Conservation (phyloP, 2,113 vertebrate genomes). For the Podocnemis expansa region DNA sequence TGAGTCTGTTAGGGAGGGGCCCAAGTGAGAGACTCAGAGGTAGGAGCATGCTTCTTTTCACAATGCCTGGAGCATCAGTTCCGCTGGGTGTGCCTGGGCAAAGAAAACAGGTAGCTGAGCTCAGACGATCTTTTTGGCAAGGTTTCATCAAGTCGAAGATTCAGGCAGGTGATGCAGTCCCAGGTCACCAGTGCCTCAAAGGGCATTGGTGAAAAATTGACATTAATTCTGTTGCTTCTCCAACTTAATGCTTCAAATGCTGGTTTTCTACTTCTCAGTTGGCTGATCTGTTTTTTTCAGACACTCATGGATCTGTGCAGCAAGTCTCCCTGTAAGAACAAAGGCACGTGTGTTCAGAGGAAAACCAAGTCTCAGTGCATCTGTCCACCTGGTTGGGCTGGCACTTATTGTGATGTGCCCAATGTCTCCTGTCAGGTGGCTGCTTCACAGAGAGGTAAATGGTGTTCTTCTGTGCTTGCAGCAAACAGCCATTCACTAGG, state of each 20-base stretch:
- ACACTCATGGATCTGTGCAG: constrained; percentile 85
- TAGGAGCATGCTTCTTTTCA: background rate
- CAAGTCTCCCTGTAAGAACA: constrained; percentile 85
- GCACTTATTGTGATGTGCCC: constrained; percentile 92
- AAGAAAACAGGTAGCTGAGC: background rate
- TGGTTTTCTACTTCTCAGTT: background rate
- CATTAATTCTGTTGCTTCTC: background rate
- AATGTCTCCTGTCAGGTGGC: constrained; percentile 85
- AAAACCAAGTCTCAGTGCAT: constrained; percentile 82
- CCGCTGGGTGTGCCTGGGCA: background rate
- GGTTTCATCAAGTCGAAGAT: background rate
- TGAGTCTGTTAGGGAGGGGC: background rate
- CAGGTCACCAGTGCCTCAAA: too few species aligned
- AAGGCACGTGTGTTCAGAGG: constrained; percentile 85
- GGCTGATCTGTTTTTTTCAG: constrained; percentile 56
- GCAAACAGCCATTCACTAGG: background rate
- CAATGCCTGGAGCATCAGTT: background rate
- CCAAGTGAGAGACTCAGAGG: background rate
- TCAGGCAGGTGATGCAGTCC: background rate
- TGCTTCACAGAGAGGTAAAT: constrained; percentile 81
- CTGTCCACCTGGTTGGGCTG: constrained; percentile 85
- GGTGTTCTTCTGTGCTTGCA: background rate
- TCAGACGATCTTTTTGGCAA: background rate
- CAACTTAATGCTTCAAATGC: background rate
- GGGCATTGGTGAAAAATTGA: too few species aligned